Base-by-base conservation (phyloP, 2,113 vertebrate species). In the Gymnocephalus cernua region DNA sequence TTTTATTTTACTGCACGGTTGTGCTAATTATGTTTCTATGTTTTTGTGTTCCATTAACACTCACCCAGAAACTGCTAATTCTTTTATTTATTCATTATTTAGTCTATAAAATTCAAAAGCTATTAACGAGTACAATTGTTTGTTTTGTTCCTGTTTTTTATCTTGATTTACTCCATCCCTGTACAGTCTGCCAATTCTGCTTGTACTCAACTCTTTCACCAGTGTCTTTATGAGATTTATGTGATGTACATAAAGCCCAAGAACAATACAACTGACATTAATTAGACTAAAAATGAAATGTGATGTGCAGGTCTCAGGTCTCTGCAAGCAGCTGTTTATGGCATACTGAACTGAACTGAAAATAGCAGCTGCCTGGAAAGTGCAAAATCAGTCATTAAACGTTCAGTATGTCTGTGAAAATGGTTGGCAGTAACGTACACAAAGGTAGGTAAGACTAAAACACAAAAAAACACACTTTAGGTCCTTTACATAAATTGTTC, bases 221-320 rank as follows among this genome's bases (percentile, higher is more conserved):
- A 48, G 41, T 2, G 27, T 50, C 14, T 41, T 53, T 56, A 23
- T 50, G 12, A 4, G 4, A 27, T 70, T 25, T 21, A 4, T 70
- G 82, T 80, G 63, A 79, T 69, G 48, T 32, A 3, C 11, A 74
- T 6, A 56, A 56, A 56, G 23, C 23, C n/a, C n/a, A n/a, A 27
- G 44, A 29, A 29, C 32, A 32, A 65, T 38, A 21, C 13, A 21
- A 19, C 68, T 62, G 48, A 68, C 44, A 74, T 7, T 4, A 47
- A 2, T 12, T 21, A 15, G 38, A 79, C 27, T 74, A 50, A 69
- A 75, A 50, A 79, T 70, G 50, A 66, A 70, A 11, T 16, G 3
- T 25, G 27, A 15, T 29, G 9, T 11, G 9, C 41, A 48, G 50
- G 59, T 15, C 27, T 57, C 15, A 23, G 62, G 35, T 72, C 41